Evolutionary conservation across 2,797 vertebrate species (phyloP), one percentile per base, ranked within the genome.

Genomic region (Coendou prehensilis): DNA sequence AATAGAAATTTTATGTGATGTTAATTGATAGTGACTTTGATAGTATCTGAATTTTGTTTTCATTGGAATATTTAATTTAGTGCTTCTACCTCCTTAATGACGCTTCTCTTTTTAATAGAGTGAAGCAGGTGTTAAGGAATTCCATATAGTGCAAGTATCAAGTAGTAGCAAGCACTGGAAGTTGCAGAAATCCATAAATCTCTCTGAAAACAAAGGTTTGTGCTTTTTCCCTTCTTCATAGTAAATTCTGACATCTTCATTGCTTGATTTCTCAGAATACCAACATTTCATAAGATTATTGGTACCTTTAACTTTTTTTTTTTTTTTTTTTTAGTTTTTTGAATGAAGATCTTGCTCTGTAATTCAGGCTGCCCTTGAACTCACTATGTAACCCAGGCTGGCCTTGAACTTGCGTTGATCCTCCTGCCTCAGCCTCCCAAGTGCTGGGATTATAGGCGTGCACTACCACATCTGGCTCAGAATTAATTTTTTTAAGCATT

Each of bases 91-190:
- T 95, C 23, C 52, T 81, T 30, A 94, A 56, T 92, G 52, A 92
- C 9, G 76, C 18, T 96, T 97, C 37, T 96, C 11, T 69, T 97
- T 97, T 91, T 96, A 76, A 87, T 81, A 99, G 99, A 99, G 99
- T 98, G 99, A 99, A 98, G 99, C 99, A 87, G 99, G 99, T 0
- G 99, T 99, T 85, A 99, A 99, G 28, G 99, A 99, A 97, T 99
- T 99, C 95, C 99, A 99, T 97, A 99, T 99, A 92, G 98, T 99
- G n/a, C 99, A 99, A 98, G 99, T 99, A 96, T 99, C 99, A 63
- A 99, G 99, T 98, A 99, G 99, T 96, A 99, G 99, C 98, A 99
- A 98, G 95, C 99, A 99, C 96, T 99, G 99, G 99, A 99, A 99
- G 85, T 99, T 99, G 63, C 99, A 99, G 87, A 99, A 99, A 97